Evolutionary conservation across 2,888 invertebrate genomes (phyloP).

Genomic region (Himalopsyche japonica): DNA sequence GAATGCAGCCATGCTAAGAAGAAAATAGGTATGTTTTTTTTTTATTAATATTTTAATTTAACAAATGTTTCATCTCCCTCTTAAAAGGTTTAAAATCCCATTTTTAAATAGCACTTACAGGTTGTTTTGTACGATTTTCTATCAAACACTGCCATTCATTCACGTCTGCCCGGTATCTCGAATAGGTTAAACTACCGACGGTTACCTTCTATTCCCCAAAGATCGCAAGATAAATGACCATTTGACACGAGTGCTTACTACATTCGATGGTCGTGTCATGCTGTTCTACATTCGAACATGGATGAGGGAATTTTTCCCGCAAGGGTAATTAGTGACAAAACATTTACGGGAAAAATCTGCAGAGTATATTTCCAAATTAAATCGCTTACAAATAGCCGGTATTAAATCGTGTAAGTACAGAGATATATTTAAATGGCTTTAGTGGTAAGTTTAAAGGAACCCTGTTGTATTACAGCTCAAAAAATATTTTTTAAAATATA

Average conservation of each 20-base stretch:
- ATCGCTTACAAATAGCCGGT: too few species aligned
- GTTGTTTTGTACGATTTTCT: neutral
- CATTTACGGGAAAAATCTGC: neutral
- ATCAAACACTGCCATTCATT: neutral
- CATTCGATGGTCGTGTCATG: constrained; percentile 1
- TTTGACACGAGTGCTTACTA: constrained; percentile 15
- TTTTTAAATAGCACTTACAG: neutral
- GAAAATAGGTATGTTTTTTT: too few species aligned
- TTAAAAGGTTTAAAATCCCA: neutral
- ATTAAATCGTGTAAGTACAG: too few species aligned
- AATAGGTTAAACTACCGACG: constrained; percentile 10
- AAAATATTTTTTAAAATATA: too few species aligned
- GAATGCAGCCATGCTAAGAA: too few species aligned
- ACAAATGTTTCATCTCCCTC: too few species aligned
- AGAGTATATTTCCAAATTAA: too few species aligned
- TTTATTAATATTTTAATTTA: too few species aligned
- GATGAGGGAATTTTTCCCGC: neutral
- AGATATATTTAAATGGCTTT: too few species aligned
- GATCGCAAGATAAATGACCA: constrained; percentile 29
- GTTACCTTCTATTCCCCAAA: constrained; percentile 33
- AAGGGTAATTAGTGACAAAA: neutral
- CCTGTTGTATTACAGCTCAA: too few species aligned
- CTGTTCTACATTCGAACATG: neutral
- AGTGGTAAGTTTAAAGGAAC: too few species aligned
- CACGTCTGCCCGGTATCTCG: neutral